Percentiles rank a stretch among this genome's conserved stretches.
Conservation (phyloP, 2,797 vertebrate species). For the Micropoecilia bifurca region DNA sequence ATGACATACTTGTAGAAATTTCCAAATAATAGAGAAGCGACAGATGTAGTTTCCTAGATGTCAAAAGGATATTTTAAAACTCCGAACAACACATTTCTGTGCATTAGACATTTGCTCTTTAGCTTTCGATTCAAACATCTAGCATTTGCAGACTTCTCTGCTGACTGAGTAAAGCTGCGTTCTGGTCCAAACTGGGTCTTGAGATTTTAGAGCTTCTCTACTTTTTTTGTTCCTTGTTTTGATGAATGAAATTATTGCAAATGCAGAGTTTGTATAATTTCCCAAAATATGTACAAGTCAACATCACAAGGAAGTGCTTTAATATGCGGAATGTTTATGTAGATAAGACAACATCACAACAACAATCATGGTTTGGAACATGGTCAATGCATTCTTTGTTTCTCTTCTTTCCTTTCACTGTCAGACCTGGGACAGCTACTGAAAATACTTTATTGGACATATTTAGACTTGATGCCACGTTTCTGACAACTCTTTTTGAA, state of each 20-base stretch:
- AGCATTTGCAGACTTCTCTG: background rate
- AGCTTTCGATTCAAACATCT: background rate
- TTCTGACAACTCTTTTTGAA: background rate
- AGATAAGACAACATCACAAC: background rate
- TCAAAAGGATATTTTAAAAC: background rate
- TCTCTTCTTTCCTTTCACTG: background rate
- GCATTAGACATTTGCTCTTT: conserved; percentile 1
- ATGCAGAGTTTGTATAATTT: background rate
- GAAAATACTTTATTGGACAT: background rate
- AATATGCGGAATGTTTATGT: background rate
- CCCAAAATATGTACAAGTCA: background rate
- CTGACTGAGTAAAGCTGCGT: background rate
- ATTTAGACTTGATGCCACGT: background rate
- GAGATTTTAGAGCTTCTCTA: background rate
- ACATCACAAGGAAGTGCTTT: background rate
- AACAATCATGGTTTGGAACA: background rate
- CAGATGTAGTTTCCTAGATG: background rate
- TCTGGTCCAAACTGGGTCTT: background rate
- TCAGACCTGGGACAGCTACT: background rate
- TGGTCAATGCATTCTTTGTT: background rate
- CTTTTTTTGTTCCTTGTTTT: background rate
- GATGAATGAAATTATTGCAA: background rate
- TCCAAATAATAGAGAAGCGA: background rate
- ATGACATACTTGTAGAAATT: background rate
- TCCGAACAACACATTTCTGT: background rate